Evolutionary conservation across 2,113 vertebrate genomes (phyloP).

Genomic region (Microcebus lehilahytsara): DNA sequence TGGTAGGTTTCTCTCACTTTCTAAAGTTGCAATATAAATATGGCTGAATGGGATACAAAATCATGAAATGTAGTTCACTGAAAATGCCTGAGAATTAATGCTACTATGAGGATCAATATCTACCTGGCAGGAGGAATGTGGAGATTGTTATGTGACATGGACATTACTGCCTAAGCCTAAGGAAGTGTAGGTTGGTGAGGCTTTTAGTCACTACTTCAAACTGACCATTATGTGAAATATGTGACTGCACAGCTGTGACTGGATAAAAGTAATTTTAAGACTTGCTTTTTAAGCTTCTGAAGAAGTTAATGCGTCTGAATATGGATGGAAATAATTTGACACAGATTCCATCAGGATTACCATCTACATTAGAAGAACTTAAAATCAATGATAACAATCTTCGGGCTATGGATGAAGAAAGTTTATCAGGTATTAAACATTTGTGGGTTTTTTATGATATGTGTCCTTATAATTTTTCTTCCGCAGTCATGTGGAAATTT

Average conservation of each 20-base stretch:
- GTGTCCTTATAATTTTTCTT: neutral
- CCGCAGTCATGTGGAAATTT: neutral
- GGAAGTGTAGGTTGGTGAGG: neutral
- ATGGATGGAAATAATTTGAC: conserved; percentile 93
- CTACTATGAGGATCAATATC: neutral
- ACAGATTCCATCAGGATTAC: conserved; percentile 87
- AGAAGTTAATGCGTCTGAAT: conserved; percentile 92
- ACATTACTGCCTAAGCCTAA: neutral
- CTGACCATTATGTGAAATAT: neutral
- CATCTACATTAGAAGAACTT: conserved; percentile 92
- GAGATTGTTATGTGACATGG: neutral
- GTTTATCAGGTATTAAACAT: conserved; percentile 88
- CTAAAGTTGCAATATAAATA: neutral
- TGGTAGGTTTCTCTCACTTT: neutral
- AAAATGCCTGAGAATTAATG: neutral
- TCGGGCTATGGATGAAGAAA: conserved; percentile 84
- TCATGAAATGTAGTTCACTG: neutral
- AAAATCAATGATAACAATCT: conserved; percentile 96
- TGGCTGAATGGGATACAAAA: neutral
- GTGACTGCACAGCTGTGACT: neutral
- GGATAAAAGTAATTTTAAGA: conserved; percentile 45
- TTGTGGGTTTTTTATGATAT: neutral
- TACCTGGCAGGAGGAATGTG: neutral
- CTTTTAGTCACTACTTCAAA: neutral
- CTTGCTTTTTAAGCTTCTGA: conserved; percentile 86